phyloP scores from a whole-genome alignment of 2,797 vertebrate genomes.

The Adrianichthys oophorus region DNA sequence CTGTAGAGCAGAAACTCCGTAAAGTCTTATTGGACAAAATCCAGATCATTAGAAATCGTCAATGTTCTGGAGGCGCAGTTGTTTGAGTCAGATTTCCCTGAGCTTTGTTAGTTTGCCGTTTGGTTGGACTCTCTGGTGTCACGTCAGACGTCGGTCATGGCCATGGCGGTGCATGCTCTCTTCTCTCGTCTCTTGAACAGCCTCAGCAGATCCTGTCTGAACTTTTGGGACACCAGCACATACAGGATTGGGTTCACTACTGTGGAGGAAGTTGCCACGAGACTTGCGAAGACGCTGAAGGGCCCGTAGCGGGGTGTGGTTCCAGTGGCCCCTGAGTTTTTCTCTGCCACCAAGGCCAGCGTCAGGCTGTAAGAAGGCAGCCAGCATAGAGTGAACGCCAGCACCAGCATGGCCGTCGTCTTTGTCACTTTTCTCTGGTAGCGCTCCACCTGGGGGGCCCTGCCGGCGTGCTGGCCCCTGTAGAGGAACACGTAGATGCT shows the following conservation, averaged over 20 bases:
- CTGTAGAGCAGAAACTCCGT: conserved; percentile 13
- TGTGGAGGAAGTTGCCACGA: conserved; percentile 77
- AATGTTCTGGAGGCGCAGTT: background rate
- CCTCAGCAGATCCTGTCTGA: conserved; percentile 72
- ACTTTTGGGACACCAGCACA: conserved; percentile 80
- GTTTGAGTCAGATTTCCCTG: too few relatives aligned
- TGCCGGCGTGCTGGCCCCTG: conserved; percentile 25
- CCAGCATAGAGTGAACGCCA: conserved; percentile 82
- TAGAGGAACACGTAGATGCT: conserved; percentile 75
- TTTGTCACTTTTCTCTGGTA: conserved; percentile 80
- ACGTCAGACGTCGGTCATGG: conserved; percentile 35
- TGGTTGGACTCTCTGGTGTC: too few relatives aligned
- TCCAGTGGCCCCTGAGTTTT: conserved; percentile 59
- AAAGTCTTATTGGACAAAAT: conserved; percentile 17
- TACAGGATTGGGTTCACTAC: conserved; percentile 81
- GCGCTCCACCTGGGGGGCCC: conserved; percentile 71
- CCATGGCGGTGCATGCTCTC: conserved; percentile 5
- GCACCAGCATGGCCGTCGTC: conserved; percentile 75
- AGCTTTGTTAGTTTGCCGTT: too few relatives aligned
- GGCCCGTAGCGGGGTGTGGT: conserved; percentile 64
- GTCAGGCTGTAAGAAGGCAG: conserved; percentile 78
- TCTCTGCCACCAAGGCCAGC: conserved; percentile 54
- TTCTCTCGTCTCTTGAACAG: conserved; percentile 39
- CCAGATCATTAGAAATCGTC: conserved; percentile 9
- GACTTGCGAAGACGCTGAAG: conserved; percentile 66